Conservation (phyloP, 2,113 vertebrate species). For the Pristiophorus japonicus region DNA sequence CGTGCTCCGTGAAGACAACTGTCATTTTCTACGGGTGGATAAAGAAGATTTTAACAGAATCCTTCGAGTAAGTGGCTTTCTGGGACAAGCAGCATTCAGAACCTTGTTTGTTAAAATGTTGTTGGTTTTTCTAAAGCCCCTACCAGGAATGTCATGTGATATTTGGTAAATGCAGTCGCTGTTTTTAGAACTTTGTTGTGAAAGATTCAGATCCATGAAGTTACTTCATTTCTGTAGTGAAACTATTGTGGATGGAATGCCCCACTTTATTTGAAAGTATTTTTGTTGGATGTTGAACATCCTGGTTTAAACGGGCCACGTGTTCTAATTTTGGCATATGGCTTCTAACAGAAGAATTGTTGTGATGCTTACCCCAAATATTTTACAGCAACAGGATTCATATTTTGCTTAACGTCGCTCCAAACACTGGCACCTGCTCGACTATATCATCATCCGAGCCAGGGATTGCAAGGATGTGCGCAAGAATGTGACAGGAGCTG, state of each 20-base stretch:
- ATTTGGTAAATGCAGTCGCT: not conserved
- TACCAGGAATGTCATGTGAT: not conserved
- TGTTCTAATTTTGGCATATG: not conserved
- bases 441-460: too few species aligned
- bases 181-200: not conserved
- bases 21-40: constrained; percentile 94
- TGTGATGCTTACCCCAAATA: not conserved
- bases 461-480: too few species aligned
- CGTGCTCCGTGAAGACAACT: constrained; percentile 89
- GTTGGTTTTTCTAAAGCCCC: not conserved
- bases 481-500: too few species aligned
- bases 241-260: not conserved
- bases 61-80: constrained; percentile 69
- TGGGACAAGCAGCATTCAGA: not conserved
- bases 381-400: not conserved
- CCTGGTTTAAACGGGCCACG: not conserved
- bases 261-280: not conserved
- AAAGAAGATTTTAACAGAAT: constrained; percentile 98
- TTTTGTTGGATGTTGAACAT: not conserved
- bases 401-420: not conserved
- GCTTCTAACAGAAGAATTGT: not conserved
- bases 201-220: not conserved
- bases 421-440: too few species aligned
- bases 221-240: not conserved
- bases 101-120: not conserved